Evolutionary conservation across 30 jellyfish, hydroid and myxozoan species (phyloP), one percentile per base, ranked within the genome.

Genomic region (Aurelia sp.): DNA sequence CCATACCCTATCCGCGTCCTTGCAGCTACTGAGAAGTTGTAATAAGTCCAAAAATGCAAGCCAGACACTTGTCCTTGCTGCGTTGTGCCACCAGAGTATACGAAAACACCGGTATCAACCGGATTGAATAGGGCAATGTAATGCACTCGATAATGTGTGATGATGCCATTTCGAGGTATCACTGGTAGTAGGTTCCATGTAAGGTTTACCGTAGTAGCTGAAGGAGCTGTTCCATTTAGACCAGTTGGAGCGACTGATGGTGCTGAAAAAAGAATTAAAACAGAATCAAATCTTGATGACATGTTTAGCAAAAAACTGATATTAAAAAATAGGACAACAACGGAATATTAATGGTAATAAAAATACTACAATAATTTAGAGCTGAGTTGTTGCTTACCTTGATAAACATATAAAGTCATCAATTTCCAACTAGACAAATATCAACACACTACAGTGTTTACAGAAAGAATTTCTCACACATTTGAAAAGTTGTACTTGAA

Each of bases 1-100:
- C 84, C 84, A 48, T 37, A 73, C 21, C 73, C 84, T n/a, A 30
- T 73, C 51, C 69, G 52, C 63, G 84, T 73, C 15, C 53, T 44
- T 3, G 84, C 84, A 11, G 69, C 71, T 9, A 73, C 57, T n/a
- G 84, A 41, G 70, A 73, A 73, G 35, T 73, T 73, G 40, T 73
- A 73, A 47, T 30, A 27, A 73, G 84, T 73, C 84, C 84, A 73
- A 40, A 6, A 73, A 4, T 53, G 84, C 66, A 73, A 51, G 6
- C 11, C 27, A 41, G 84, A 35, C 16, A 73, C 70, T 4, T 18
- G 52, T 1, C 84, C 84, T 73, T 52, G 48, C n/a, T 73, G 69
- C 47, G 57, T 17, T 11, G 84, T 3, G 16, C 71, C 84, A 19
- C 70, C 84, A 41, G 31, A 21, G 84, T 40, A 73, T 22, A 40